Evolutionary conservation across 2,797 vertebrate genomes (phyloP).

Genomic region (Vultur gryphus): DNA sequence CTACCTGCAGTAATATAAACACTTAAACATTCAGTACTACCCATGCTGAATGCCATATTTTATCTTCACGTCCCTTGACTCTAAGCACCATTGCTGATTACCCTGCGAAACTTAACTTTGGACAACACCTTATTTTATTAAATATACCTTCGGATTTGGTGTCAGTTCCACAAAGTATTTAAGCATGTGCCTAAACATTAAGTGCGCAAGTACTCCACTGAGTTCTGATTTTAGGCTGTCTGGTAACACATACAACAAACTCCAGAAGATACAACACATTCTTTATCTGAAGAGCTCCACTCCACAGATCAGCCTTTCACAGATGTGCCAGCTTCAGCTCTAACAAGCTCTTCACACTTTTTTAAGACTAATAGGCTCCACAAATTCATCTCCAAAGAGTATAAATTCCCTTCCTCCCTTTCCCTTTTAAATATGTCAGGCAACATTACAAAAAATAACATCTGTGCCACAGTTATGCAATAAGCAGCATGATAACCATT

Average conservation of each 20-base stretch:
- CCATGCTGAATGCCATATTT: not conserved
- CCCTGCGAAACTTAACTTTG: not conserved
- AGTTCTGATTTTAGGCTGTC: not conserved
- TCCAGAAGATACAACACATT: not conserved
- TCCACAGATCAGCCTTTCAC: conserved; percentile 12
- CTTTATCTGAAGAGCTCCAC: conserved; percentile 18
- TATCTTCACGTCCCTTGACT: not conserved
- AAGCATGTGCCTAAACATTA: not conserved
- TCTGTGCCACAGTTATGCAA: conserved; percentile 45
- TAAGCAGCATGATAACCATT: not conserved
- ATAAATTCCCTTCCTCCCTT: conserved; percentile 38
- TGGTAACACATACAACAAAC: not conserved
- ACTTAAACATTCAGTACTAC: not conserved
- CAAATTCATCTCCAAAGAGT: conserved; percentile 30
- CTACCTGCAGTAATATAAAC: not conserved
- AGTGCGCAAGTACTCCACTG: not conserved
- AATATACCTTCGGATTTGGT: not conserved
- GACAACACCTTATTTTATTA: not conserved
- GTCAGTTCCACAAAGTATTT: not conserved
- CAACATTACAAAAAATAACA: conserved; percentile 44
- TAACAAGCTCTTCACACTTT: conserved; percentile 59
- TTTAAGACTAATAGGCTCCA: conserved; percentile 48
- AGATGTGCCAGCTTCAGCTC: not conserved
- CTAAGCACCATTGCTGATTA: not conserved
- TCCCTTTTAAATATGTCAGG: conserved; percentile 27